Conservation (phyloP, 1,140 invertebrate species). For the Drosophila chauvacae region DNA sequence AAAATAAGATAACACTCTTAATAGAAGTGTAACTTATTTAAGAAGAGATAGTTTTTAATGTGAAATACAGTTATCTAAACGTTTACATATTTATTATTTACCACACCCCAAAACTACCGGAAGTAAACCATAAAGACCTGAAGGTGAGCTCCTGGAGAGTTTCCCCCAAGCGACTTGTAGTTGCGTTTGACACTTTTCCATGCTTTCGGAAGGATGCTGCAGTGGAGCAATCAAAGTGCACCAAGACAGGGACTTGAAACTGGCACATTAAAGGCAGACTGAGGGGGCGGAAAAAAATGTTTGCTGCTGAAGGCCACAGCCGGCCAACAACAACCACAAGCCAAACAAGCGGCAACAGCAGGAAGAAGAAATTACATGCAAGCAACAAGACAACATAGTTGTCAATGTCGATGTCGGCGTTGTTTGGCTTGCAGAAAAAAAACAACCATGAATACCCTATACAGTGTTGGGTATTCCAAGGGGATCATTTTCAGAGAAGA, state of each 20-base stretch:
- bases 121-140: slow-evolving; percentile 8
- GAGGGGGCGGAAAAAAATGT: background rate
- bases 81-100: background rate
- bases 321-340: slow-evolving; percentile 57
- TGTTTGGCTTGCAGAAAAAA: slow-evolving; percentile 32
- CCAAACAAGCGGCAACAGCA: slow-evolving; percentile 68
- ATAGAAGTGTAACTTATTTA: background rate
- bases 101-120: background rate
- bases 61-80: background rate
- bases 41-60: background rate
- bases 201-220: slow-evolving; percentile 20
- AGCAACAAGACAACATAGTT: slow-evolving; percentile 65
- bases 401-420: slow-evolving; percentile 52
- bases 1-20: background rate
- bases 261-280: slow-evolving; percentile 56
- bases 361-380: slow-evolving; percentile 72
- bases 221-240: slow-evolving; percentile 61
- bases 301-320: slow-evolving; percentile 16
- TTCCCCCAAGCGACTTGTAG: slow-evolving; percentile 15
- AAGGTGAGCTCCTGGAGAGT: slow-evolving; percentile 19
- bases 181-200: slow-evolving; percentile 59
- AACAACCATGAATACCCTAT: slow-evolving; percentile 25
- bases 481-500: background rate
- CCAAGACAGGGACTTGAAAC: slow-evolving; percentile 53
- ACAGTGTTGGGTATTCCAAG: background rate